Base-by-base conservation (phyloP, 2,888 invertebrate species). In the Chironomus riparius region DNA sequence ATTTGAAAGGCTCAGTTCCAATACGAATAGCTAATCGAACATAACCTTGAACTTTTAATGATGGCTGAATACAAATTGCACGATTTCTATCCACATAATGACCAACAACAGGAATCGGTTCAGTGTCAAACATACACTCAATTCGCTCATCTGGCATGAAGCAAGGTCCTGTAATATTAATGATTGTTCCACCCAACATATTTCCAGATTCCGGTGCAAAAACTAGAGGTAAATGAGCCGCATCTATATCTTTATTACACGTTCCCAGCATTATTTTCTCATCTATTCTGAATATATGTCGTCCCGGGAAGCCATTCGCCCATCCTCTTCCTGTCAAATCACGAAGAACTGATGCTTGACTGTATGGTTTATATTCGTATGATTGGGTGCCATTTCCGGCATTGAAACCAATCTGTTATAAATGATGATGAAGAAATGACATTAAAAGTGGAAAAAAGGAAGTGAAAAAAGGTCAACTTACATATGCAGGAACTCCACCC, bases 151-250 rank as follows among this genome's bases (percentile, higher is more conserved):
- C 86, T 0, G 88, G 88, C 78, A 90, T 87, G 82, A 98, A 94
- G 82, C 98, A 98, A 2, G 97, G 97, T 0, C 98, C 98, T 0
- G 98, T 97, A 77, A 98, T 93, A 82, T 98, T 97, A 56, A 98
- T 95, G 75, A 97, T 90, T 0, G 95, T 94, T 1, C 98, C 98
- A 3, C 98, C 98, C 78, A 98, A 86, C 98, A 98, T 98, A 82
- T 95, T 96, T 4, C 97, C 98, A 81, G 94, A 95, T 83, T 97
- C 96, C 0, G 97, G 97, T 0, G 97, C 95, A 80, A 95, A 95
- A 79, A 93, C 90, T 74, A 96, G 83, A 0, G 92, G 92, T 77
- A 95, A 87, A 82, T 92, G 89, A 0, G 93, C 90, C 18, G 92
- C 92, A 80, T 92, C 94, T 76, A 92, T 91, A 86, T 94, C 94